Conservation (phyloP, 2,113 vertebrate genomes). For the Mastomys natalensis region DNA sequence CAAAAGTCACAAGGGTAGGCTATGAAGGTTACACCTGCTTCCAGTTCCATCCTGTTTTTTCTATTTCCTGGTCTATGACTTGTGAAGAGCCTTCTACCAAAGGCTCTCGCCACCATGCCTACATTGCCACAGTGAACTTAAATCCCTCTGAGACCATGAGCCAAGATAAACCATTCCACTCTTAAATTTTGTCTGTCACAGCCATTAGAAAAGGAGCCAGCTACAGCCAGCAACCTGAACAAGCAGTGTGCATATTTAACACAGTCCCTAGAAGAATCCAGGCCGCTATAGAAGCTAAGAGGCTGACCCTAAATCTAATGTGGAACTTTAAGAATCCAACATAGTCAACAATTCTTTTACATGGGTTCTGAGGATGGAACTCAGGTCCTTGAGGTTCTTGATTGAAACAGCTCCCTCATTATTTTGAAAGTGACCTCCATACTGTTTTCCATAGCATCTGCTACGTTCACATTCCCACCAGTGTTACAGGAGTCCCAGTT, state of each 20-base stretch:
- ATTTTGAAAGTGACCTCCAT: background rate
- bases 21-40: background rate
- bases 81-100: background rate
- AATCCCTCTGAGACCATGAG: background rate
- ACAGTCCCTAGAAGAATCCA: background rate
- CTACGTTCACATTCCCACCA: background rate
- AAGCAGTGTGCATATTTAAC: background rate
- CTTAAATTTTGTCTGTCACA: background rate
- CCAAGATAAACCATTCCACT: background rate
- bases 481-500: background rate
- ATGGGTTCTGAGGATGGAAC: background rate
- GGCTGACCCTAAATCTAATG: background rate
- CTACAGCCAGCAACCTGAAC: background rate
- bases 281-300: constrained; percentile 30
- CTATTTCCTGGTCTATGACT: background rate
- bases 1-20: background rate
- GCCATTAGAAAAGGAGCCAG: background rate
- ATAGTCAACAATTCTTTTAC: constrained; percentile 39
- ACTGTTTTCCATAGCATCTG: background rate
- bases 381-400: background rate
- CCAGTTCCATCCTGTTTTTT: background rate
- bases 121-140: background rate
- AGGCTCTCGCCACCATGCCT: background rate
- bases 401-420: background rate
- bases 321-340: constrained; percentile 39